A percentile compares a stretch with the other conserved stretches of the same genome.
phyloP scores from a whole-genome alignment of 2,113 vertebrate species.

The Stercorarius parasiticus region DNA sequence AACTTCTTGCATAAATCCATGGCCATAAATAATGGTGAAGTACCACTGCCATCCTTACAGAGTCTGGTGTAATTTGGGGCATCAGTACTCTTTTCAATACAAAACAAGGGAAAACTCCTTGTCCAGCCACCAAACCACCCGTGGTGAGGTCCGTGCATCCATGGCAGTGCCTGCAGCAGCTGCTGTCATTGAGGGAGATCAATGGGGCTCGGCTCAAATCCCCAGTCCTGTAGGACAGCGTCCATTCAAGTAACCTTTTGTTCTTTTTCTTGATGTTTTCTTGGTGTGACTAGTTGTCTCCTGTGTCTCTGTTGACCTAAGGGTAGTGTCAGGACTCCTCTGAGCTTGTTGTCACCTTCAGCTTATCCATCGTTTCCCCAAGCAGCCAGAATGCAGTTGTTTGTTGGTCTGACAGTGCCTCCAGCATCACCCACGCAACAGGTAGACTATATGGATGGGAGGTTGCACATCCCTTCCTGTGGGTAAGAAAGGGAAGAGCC shows the following conservation, averaged over 20 bases:
- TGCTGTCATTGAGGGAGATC: not conserved
- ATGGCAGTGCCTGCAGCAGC: not conserved
- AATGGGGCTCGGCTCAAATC: not conserved
- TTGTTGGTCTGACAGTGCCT: not conserved
- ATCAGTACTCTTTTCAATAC: not conserved
- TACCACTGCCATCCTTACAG: not conserved
- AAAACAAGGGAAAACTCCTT: not conserved
- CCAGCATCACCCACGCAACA: not conserved
- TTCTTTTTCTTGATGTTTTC: not conserved
- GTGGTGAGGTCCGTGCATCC: not conserved
- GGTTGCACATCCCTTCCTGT: accelerated
- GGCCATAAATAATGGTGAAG: not conserved
- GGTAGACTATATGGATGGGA: not conserved
- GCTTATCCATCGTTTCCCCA: not conserved
- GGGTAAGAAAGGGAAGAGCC: not conserved
- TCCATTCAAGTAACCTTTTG: not conserved
- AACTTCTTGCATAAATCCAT: not conserved
- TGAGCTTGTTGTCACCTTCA: not conserved
- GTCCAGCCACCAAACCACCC: not conserved
- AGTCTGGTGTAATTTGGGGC: not conserved
- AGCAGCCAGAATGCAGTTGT: not conserved
- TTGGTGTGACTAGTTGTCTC: accelerated
- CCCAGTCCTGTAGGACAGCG: not conserved
- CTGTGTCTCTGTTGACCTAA: not conserved
- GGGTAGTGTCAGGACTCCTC: not conserved